These are phyloP conservation scores for Verasper variegatus DNA, from an alignment of 2,113 vertebrate species.

Conservation along the genomic window DNA sequence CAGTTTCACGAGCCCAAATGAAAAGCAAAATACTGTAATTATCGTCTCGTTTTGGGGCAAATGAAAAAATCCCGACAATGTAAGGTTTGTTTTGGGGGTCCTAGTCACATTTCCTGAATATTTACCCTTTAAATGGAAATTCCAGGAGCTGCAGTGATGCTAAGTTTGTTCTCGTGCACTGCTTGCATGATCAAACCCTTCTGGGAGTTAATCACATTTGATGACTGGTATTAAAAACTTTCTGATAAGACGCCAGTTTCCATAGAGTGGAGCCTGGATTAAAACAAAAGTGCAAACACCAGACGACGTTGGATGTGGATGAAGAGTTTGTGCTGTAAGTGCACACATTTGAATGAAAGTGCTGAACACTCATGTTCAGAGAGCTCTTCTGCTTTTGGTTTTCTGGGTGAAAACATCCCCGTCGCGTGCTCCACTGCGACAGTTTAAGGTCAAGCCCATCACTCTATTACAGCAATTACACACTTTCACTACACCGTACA, in stretches of 20 bases:
- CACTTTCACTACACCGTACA: constrained; percentile 45
- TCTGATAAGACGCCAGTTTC: constrained; percentile 47
- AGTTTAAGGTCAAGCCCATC: constrained; percentile 57
- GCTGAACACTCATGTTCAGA: background rate
- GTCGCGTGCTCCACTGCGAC: constrained; percentile 15
- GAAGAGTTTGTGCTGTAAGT: background rate
- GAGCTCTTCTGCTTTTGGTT: background rate
- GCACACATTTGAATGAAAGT: background rate
- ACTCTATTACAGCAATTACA: constrained; percentile 63
- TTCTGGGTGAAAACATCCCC: constrained; percentile 29
- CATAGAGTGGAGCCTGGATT: constrained; percentile 5
- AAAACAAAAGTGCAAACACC: constrained; percentile 17
- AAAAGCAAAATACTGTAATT: constrained; percentile 61
- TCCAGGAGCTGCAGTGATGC: constrained; percentile 25
- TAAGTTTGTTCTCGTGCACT: constrained; percentile 8
- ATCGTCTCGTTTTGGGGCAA: constrained; percentile 50
- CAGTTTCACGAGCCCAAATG: constrained; percentile 36
- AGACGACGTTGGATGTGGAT: constrained; percentile 7
- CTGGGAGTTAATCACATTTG: constrained; percentile 50
- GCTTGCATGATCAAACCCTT: constrained; percentile 36
- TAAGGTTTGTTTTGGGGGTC: constrained; percentile 49
- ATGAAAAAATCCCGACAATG: constrained; percentile 43
- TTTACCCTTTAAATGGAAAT: constrained; percentile 41
- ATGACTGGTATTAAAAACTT: constrained; percentile 44
- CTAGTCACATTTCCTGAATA: constrained; percentile 53